Evolutionary conservation across 1,140 invertebrate genomes (phyloP).

Genomic region (Drosophila murphyi): DNA sequence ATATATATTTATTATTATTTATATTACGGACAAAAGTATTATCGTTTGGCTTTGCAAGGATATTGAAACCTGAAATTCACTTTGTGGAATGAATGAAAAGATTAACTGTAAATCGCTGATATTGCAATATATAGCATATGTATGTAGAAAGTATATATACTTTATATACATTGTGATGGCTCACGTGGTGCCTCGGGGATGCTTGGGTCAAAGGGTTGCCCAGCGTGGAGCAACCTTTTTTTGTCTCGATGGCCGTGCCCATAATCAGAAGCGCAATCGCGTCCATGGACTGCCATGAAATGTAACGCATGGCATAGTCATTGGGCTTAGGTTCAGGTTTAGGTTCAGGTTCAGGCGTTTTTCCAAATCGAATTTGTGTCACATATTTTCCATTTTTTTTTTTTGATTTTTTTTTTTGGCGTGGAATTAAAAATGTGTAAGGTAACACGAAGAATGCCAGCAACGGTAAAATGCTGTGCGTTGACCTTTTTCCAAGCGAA

Average conservation of each 20-base stretch:
- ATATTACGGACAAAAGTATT: background rate
- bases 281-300: slow-evolving; percentile 26
- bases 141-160: slow-evolving; percentile 17
- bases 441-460: slow-evolving; percentile 29
- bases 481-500: slow-evolving; percentile 66
- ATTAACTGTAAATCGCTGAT: slow-evolving; percentile 49
- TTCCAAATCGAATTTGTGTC: slow-evolving; percentile 60
- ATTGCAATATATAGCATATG: slow-evolving; percentile 31
- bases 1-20: background rate
- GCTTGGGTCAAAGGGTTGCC: slow-evolving; percentile 16
- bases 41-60: background rate
- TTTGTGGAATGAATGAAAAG: slow-evolving; percentile 29
- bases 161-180: background rate
- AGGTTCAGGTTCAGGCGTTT: slow-evolving; percentile 16
- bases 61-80: slow-evolving; percentile 21
- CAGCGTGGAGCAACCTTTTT: slow-evolving; percentile 21
- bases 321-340: slow-evolving; percentile 31
- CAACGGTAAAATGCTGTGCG: slow-evolving; percentile 53
- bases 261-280: slow-evolving; percentile 48
- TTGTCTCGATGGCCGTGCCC: slow-evolving; percentile 18
- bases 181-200: background rate
- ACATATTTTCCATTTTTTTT: slow-evolving; percentile 28
- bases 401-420: slow-evolving; percentile 10
- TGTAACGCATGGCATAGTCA: slow-evolving; percentile 21
- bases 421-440: slow-evolving; percentile 13